Evolutionary conservation across 1,140 invertebrate species (phyloP), one percentile per base, ranked within the genome.

Genomic region (Apis florea): DNA sequence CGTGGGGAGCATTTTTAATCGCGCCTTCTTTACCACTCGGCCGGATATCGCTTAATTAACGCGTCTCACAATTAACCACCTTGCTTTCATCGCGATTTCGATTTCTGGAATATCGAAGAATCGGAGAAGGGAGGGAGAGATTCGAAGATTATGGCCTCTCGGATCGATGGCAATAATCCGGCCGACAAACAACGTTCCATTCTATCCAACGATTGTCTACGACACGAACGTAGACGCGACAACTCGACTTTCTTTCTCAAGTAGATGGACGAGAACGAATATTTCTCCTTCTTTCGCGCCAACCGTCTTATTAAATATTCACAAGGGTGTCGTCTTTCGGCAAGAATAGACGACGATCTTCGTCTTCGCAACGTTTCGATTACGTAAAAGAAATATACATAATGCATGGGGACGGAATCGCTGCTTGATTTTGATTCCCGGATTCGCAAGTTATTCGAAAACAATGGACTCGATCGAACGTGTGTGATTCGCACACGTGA

Each of bases 1-100:
- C 63, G 21, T 53, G 53, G 73, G 17, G 47, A 61, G 61, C 85
- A 86, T 76, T 87, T 87, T 87, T 86, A 83, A 87, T 86, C 85
- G 83, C 61, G 67, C 67, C 75, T 83, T 85, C 71, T 86, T 85
- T 63, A 70, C 63, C 58, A 40, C 31, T 51, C 69, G 58, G 71
- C 54, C 66, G 59, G 59, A 59, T 70, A 54, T 53, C 66, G 74
- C 56, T 87, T 72, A 87, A 87, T 86, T 80, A 87, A 77, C 26
- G 19, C 31, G 10, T 21, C 13, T 10, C 10, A 17, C 12, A 21
- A 24, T 17, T 19, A 17, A 6, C 21, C 40, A 3, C 11, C 13
- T 40, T 40, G 6, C 9, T 17, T 15, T 5, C 49, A 66, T 54
- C 53, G 17, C 4, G 12, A 40, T 40, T 40, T 40, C 0, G 0